A percentile compares a stretch with the other conserved stretches of the same genome.
phyloP scores from a whole-genome alignment of 1,140 invertebrate genomes.

The Monomorium pharaonis region DNA sequence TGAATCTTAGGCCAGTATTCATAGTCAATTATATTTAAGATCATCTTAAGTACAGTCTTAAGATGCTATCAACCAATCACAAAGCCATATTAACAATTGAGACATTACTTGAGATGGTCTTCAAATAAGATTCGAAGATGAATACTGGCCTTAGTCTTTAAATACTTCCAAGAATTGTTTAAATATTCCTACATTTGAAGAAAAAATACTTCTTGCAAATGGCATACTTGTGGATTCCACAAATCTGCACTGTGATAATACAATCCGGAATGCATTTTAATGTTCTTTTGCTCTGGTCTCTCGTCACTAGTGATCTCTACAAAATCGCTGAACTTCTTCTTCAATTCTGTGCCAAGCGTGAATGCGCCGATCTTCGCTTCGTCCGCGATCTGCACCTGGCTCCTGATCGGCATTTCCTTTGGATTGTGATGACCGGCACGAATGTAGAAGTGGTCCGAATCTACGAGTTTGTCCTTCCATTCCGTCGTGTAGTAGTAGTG shows the following conservation, averaged over 20 bases:
- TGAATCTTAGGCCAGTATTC: too few relatives aligned
- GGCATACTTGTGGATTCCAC: slow-evolving; percentile 89
- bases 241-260: slow-evolving; percentile 94
- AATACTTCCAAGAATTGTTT: neutral
- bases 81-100: too few relatives aligned
- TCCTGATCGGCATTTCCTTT: slow-evolving; percentile 88
- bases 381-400: slow-evolving; percentile 86
- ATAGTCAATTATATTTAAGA: too few relatives aligned
- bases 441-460: slow-evolving; percentile 91
- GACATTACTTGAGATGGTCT: too few relatives aligned
- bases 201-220: neutral
- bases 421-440: slow-evolving; percentile 92
- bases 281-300: slow-evolving; percentile 91
- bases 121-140: too few relatives aligned
- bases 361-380: slow-evolving; percentile 86
- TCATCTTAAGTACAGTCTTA: too few relatives aligned
- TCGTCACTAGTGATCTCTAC: slow-evolving; percentile 93
- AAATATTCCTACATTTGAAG: neutral
- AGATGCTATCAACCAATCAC: too few relatives aligned
- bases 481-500: slow-evolving; percentile 92
- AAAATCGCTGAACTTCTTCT: slow-evolving; percentile 91
- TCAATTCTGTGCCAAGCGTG: slow-evolving; percentile 87
- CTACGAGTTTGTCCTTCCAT: slow-evolving; percentile 93
- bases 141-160: too few relatives aligned
- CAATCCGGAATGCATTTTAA: slow-evolving; percentile 94